Evolutionary conservation across 2,113 vertebrate species (phyloP), one percentile per base, ranked within the genome.

Genomic region (Helogale parvula): DNA sequence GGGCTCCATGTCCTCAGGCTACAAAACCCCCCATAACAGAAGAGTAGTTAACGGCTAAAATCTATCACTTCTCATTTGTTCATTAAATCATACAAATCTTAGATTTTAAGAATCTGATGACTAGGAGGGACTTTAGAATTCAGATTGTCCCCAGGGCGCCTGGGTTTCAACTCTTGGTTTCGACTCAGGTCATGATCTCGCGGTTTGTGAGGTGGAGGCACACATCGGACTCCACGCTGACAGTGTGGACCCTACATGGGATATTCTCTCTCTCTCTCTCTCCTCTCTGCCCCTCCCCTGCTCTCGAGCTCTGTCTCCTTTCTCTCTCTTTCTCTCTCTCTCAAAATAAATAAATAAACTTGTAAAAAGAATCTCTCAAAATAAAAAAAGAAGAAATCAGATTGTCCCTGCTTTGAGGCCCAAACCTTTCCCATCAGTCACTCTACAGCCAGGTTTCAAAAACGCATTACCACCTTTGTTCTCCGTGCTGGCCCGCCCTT

Each of bases 11-110:
- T 52, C 52, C 47, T 80, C 65, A n/a, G 14, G 13, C 52, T 66
- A 23, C 35, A 38, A 38, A 2, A 38, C 38, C 4, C 38, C 29
- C 4, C 10, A 29, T 31, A 47, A 69, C 54, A 68, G 47, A 94
- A 71, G 10, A 57, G 38, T 52, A 79, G 45, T 16, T 47, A 86
- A 21, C 50, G 65, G 47, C 38, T 54, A 45, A 74, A 76, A 90
- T 72, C 60, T 92, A 77, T 72, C 47, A 41, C 72, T 81, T 90
- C 74, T 94, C 66, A 82, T 83, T 90, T 84, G 31, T 63, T 77
- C 69, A 69, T 79, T 81, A 72, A 88, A 54, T 93, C n/a, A 52
- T 90, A 63, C 80, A 92, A 72, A 54, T 63, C 82, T 91, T 45
- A 31, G 33, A 66, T 79, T 81, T 87, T 93, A 72, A 92, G 69